phyloP scores from a whole-genome alignment of 2,888 invertebrate species.

The Hydroisotoma schaefferi region DNA sequence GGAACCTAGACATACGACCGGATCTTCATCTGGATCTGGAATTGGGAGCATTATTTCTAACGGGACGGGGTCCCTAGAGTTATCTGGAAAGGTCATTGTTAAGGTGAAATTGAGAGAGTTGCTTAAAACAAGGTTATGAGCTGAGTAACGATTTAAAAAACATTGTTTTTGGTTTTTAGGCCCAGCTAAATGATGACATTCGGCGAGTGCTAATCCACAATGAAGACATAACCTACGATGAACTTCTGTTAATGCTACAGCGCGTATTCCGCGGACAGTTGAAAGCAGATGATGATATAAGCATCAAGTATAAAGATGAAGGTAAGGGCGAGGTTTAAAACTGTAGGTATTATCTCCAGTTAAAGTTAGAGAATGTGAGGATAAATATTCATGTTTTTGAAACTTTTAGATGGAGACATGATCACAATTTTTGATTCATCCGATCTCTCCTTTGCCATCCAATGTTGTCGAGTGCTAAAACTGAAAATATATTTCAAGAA shows the following conservation, averaged over 20 bases:
- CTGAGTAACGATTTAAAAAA: too few species aligned
- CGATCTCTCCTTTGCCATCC: constrained; percentile 67
- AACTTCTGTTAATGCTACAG: constrained; percentile 69
- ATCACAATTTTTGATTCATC: constrained; percentile 68
- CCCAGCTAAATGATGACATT: constrained; percentile 64
- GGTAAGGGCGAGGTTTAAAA: too few species aligned
- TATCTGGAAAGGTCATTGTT: constrained; percentile 28
- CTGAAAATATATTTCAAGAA: constrained; percentile 59
- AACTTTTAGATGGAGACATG: constrained; percentile 64
- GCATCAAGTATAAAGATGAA: constrained; percentile 69
- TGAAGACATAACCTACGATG: constrained; percentile 68
- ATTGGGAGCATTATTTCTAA: constrained; percentile 1
- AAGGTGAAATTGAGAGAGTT: constrained; percentile 27
- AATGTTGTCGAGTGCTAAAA: constrained; percentile 61
- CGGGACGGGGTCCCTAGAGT: constrained; percentile 12
- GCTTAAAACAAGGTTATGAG: not conserved
- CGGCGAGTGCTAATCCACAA: constrained; percentile 67
- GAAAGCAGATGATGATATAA: constrained; percentile 62
- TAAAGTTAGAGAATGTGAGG: too few species aligned
- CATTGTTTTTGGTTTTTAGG: constrained; percentile 50
- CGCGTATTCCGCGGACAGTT: constrained; percentile 65
- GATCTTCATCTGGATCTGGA: too few species aligned
- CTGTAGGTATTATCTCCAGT: too few species aligned
- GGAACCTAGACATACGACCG: too few species aligned
- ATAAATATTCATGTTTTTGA: too few species aligned